Conservation (phyloP, 2,113 vertebrate genomes). For the Brachyhypopomus gauderio region DNA sequence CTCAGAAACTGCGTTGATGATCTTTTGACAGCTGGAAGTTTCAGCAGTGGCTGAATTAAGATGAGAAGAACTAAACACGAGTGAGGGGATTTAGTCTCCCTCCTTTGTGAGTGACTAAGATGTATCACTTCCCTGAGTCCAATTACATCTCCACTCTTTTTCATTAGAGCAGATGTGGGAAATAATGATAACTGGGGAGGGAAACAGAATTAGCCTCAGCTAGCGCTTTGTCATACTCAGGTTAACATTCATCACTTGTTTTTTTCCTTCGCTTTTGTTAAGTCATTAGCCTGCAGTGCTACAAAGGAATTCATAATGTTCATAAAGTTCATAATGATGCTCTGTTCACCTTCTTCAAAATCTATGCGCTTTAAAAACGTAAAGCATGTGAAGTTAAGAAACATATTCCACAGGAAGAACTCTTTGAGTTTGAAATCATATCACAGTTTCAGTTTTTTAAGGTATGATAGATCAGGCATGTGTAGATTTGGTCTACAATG, state of each 20-base stretch:
- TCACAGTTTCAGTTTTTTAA: neutral
- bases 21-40: slow-evolving; percentile 28
- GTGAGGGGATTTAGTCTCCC: slow-evolving; percentile 24
- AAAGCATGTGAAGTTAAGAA: slow-evolving; percentile 26
- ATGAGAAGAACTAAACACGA: neutral
- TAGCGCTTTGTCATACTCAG: slow-evolving; percentile 48
- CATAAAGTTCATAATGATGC: slow-evolving; percentile 33
- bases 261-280: slow-evolving; percentile 43
- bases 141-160: slow-evolving; percentile 56
- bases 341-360: slow-evolving; percentile 13
- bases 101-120: slow-evolving; percentile 51
- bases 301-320: slow-evolving; percentile 42
- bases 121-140: slow-evolving; percentile 46
- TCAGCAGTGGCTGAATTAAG: slow-evolving; percentile 15
- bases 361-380: slow-evolving; percentile 38
- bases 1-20: neutral
- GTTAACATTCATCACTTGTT: slow-evolving; percentile 37
- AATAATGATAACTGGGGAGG: slow-evolving; percentile 52
- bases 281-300: slow-evolving; percentile 39
- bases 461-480: neutral
- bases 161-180: slow-evolving; percentile 45
- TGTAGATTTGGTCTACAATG: neutral
- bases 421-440: slow-evolving; percentile 15
- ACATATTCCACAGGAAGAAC: slow-evolving; percentile 9
- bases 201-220: slow-evolving; percentile 46